Percentiles rank a stretch among this genome's conserved stretches.
phyloP scores from a whole-genome alignment of 2,797 vertebrate genomes.

The Melanotaenia parkinsoni region DNA sequence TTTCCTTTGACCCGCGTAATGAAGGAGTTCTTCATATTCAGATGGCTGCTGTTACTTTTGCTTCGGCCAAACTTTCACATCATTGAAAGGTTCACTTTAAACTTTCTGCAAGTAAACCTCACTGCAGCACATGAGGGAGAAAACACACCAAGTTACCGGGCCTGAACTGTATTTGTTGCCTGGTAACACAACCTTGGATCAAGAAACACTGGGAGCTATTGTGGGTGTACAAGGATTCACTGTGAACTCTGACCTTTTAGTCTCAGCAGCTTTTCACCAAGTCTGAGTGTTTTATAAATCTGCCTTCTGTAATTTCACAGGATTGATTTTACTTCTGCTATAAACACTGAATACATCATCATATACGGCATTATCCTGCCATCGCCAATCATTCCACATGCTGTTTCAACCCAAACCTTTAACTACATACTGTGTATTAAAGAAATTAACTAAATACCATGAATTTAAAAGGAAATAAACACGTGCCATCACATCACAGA shows the following conservation, averaged over 20 bases:
- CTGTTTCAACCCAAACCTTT: constrained; percentile 1
- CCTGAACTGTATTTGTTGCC: constrained; percentile 59
- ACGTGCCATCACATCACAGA: not conserved
- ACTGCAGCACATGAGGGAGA: not conserved
- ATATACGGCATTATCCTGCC: not conserved
- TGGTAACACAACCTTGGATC: constrained; percentile 61
- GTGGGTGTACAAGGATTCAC: constrained; percentile 60
- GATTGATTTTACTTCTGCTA: not conserved
- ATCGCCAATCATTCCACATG: not conserved
- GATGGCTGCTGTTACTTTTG: constrained; percentile 14
- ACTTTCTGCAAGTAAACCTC: constrained; percentile 48
- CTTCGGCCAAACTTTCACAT: constrained; percentile 27
- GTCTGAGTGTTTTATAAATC: constrained; percentile 49
- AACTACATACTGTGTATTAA: constrained; percentile 1
- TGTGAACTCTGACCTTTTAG: constrained; percentile 50
- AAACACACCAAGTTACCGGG: constrained; percentile 22
- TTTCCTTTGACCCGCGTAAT: constrained; percentile 56
- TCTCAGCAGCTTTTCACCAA: constrained; percentile 54
- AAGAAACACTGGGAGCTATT: constrained; percentile 51
- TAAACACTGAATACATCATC: constrained; percentile 2
- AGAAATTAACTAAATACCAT: not conserved
- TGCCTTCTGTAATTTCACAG: constrained; percentile 25
- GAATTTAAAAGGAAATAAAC: not conserved
- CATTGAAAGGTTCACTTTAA: constrained; percentile 13
- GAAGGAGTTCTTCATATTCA: constrained; percentile 49